Conservation (phyloP, 2,797 vertebrate species). For the Schizopygopsis malacanthus region DNA sequence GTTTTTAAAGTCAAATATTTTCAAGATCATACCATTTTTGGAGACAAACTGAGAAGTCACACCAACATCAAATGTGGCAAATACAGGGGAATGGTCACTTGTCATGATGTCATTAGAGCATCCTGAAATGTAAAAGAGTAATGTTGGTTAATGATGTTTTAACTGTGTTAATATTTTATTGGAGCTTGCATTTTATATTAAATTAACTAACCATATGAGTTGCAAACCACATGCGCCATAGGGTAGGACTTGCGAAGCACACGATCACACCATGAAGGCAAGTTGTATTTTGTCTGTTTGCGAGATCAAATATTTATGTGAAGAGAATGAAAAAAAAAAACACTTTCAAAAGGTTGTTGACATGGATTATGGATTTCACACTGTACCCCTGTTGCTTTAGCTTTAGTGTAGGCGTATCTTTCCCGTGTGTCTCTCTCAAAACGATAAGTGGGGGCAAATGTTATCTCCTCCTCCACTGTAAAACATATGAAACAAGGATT, state of each 20-base stretch:
- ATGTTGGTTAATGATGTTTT: not conserved
- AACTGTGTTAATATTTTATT: not conserved
- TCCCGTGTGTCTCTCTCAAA: conserved; percentile 93
- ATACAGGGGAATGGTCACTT: conserved; percentile 97
- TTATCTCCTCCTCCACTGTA: conserved; percentile 97
- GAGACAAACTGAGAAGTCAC: conserved; percentile 98
- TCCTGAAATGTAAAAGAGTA: conserved; percentile 73
- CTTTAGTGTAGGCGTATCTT: conserved; percentile 95
- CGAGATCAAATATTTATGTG: conserved; percentile 8
- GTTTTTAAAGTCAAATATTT: not conserved
- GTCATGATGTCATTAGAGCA: conserved; percentile 95
- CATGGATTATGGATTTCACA: not conserved
- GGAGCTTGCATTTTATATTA: not conserved
- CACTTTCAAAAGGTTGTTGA: not conserved
- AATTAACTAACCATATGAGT: conserved; percentile 90
- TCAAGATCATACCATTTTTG: conserved; percentile 84
- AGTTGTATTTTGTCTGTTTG: conserved; percentile 94
- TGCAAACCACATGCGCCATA: conserved; percentile 91
- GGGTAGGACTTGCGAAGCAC: conserved; percentile 97
- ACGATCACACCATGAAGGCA: conserved; percentile 98
- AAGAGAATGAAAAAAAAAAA: not conserved
- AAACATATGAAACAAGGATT: conserved; percentile 9
- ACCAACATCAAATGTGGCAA: conserved; percentile 95
- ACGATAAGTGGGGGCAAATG: conserved; percentile 95
- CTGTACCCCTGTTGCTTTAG: conserved; percentile 95